Evolutionary conservation across 2,797 vertebrate species (phyloP).

Genomic region (Pterois miles): DNA sequence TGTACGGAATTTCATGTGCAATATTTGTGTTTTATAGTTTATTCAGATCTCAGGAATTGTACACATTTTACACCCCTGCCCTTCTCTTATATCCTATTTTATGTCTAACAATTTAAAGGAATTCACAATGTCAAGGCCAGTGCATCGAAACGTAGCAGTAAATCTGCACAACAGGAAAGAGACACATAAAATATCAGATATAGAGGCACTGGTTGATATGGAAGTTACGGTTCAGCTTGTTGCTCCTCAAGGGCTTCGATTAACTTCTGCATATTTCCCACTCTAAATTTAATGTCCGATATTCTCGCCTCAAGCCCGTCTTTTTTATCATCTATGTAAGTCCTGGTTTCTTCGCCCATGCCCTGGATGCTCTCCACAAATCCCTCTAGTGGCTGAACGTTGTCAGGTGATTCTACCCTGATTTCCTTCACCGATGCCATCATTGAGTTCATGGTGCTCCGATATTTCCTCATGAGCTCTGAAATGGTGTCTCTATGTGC

Average conservation of each 20-base stretch:
- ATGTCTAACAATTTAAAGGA: not conserved
- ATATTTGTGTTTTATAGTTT: no score
- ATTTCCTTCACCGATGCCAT: fast-evolving
- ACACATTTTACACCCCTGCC: not conserved
- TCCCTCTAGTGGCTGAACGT: fast-evolving
- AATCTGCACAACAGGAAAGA: not conserved
- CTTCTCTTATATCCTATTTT: not conserved
- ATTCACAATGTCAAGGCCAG: not conserved
- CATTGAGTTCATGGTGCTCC: fast-evolving
- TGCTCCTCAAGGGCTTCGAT: not conserved
- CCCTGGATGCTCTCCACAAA: fast-evolving
- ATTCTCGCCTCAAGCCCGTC: fast-evolving
- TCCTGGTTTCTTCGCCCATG: fast-evolving
- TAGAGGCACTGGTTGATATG: not conserved
- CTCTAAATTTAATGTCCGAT: fast-evolving
- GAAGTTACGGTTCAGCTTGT: not conserved
- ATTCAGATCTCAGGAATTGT: no score
- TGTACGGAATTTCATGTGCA: no score
- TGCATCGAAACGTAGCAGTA: not conserved
- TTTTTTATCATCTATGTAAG: fast-evolving
- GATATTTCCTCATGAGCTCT: fast-evolving
- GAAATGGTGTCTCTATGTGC: fast-evolving
- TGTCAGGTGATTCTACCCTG: fast-evolving
- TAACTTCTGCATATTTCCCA: fast-evolving
- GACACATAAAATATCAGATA: not conserved